phyloP scores from a whole-genome alignment of 2,113 vertebrate genomes.

The Danionella cerebrum region DNA sequence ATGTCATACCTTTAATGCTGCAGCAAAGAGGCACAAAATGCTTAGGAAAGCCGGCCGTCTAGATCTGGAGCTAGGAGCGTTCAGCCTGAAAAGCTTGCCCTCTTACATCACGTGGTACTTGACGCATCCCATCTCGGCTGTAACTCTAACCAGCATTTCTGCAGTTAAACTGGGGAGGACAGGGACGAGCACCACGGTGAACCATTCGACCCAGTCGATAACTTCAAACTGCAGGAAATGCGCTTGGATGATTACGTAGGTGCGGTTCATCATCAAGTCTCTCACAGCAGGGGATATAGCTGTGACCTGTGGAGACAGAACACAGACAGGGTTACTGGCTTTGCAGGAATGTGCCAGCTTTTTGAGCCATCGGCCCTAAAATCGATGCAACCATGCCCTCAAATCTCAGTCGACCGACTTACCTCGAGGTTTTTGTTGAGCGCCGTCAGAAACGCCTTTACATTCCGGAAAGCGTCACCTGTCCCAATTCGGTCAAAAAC shows the following conservation, averaged over 20 bases:
- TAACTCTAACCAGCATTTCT: slow-evolving; percentile 12
- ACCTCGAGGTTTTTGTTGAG: slow-evolving; percentile 22
- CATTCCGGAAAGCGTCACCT: slow-evolving; percentile 8
- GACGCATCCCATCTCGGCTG: background rate
- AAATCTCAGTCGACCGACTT: background rate
- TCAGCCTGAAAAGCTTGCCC: background rate
- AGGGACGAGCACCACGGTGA: slow-evolving; percentile 21
- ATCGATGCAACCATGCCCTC: background rate
- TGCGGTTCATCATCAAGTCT: slow-evolving; percentile 45
- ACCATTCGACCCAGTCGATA: background rate
- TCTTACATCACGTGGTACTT: slow-evolving; percentile 40
- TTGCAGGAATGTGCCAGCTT: background rate
- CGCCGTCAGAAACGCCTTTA: slow-evolving; percentile 14
- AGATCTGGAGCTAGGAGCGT: no score
- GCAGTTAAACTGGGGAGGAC: slow-evolving; percentile 27
- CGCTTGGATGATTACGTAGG: slow-evolving; percentile 32
- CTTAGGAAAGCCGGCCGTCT: background rate
- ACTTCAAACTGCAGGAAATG: background rate
- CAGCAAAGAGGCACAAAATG: background rate
- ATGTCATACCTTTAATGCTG: background rate
- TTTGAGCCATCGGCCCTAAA: background rate
- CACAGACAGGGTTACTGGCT: background rate
- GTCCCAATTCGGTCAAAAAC: slow-evolving; percentile 14
- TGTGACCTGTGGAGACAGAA: background rate
- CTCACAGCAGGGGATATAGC: slow-evolving; percentile 6